Evolutionary conservation across 2,113 vertebrate species (phyloP).

Genomic region (Corythaixoides concolor): DNA sequence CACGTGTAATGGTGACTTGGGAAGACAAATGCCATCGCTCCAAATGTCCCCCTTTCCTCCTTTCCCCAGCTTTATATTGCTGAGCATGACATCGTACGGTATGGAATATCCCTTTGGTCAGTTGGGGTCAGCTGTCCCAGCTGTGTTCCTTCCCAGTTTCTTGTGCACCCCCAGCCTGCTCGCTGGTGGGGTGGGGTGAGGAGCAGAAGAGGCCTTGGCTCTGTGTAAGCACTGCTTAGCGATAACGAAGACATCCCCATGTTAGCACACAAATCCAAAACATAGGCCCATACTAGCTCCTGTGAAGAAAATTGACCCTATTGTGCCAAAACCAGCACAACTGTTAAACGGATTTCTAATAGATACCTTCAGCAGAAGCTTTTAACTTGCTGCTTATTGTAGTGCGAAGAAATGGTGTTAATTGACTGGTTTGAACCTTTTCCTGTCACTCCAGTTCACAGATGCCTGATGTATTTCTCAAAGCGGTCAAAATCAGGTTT

Average conservation of each 20-base stretch:
- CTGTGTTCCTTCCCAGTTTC: no score
- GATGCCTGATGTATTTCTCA: not conserved
- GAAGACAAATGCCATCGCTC: not conserved
- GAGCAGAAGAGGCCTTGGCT: not conserved
- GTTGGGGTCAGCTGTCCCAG: no score
- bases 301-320: not conserved
- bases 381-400: not conserved
- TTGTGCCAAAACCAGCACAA: not conserved
- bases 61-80: not conserved
- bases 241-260: not conserved
- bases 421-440: not conserved
- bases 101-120: no score
- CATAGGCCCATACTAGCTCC: not conserved
- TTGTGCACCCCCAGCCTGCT: no score
- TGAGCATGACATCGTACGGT: no score
- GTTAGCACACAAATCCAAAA: not conserved
- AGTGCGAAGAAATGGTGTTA: not conserved
- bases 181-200: no score
- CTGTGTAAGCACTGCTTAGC: not conserved
- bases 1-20: rapidly evolving
- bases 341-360: not conserved
- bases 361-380: not conserved
- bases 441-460: not conserved
- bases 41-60: rapidly evolving
- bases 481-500: not conserved